Conservation (phyloP, 2,113 vertebrate genomes). For the Blennius ocellaris region DNA sequence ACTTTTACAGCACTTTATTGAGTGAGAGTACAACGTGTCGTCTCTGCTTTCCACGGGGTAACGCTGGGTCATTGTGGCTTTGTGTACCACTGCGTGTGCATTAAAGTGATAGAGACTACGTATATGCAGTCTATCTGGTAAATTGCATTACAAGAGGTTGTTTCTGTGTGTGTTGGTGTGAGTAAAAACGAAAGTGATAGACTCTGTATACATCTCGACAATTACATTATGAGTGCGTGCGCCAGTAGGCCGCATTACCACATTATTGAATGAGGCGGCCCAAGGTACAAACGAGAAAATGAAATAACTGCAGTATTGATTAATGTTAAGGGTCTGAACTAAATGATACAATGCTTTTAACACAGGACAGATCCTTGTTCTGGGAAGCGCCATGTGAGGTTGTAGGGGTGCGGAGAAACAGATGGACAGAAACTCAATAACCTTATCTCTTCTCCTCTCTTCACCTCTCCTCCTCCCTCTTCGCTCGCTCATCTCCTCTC, state of each 20-base stretch:
- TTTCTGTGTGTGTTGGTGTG: conserved; percentile 42
- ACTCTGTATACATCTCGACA: conserved; percentile 51
- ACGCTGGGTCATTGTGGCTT: conserved; percentile 24
- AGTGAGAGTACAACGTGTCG: conserved; percentile 29
- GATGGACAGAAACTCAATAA: conserved; percentile 79
- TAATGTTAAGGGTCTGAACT: conserved; percentile 76
- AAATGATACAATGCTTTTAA: conserved; percentile 79
- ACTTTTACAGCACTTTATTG: conserved; percentile 61
- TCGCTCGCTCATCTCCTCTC: conserved; percentile 65
- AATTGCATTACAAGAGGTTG: conserved; percentile 57
- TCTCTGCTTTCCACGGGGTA: conserved; percentile 9
- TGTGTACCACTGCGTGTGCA: conserved; percentile 2
- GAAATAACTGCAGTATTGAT: conserved; percentile 82
- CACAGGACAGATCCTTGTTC: conserved; percentile 66
- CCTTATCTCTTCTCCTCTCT: conserved; percentile 69
- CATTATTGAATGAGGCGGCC: conserved; percentile 69
- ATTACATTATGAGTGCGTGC: conserved; percentile 56
- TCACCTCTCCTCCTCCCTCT: conserved; percentile 55
- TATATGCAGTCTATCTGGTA: conserved; percentile 9
- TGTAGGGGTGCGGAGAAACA: conserved; percentile 45
- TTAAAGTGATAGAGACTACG: conserved; percentile 16
- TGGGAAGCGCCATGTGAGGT: conserved; percentile 58
- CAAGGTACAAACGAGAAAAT: conserved; percentile 74
- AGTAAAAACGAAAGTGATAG: conserved; percentile 51
- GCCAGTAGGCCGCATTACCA: conserved; percentile 52